Base-by-base conservation (phyloP, 2,113 vertebrate species). In the Gnathonemus echidnorhynchus region DNA sequence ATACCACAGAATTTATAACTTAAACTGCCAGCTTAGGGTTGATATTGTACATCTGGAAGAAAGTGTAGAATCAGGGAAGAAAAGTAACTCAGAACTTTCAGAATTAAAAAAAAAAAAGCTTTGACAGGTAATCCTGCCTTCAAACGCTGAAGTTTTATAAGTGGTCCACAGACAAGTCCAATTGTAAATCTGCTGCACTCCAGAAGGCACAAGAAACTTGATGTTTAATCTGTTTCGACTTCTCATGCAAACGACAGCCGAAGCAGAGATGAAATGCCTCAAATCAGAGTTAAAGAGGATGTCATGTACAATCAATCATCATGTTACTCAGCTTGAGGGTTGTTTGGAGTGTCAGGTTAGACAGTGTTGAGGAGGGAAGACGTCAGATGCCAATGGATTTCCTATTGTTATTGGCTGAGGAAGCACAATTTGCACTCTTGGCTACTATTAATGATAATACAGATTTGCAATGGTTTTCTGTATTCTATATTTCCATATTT, bases 21-120 rank as follows among this genome's bases (percentile, higher is more conserved):
- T 77, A 77, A 77, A 77, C 70, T 77, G 35, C 70, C 31, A 80
- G 74, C 74, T 80, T 80, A 80, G 31, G 5, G 31, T 39, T 80
- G 74, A 42, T 80, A 19, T 80, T 80, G 35, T 42, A 80, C 13
- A 80, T 80, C 7, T 42, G 74, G 35, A 42, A 80, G 35, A 80
- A 42, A 80, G 35, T 42, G 74, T 19, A 42, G 74, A 80, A 39
- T 42, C 35, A 11, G 0, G 74, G 74, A 80, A 13, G 74, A 80
- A 80, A 80, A 80, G 35, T 80, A 80, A 80, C 70, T 77, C 70
- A 77, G 31, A 66, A 66, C 74, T 80, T 80, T 80, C 74, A 39
- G 74, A 80, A 80, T 70, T 31, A 3, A 42, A 80, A 77, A 39
- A 62, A 39, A 74, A 80, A 80, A 80, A 5, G 24, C 35, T 15